Conservation (phyloP, 1,140 invertebrate species). For the Liolophura sinensis region DNA sequence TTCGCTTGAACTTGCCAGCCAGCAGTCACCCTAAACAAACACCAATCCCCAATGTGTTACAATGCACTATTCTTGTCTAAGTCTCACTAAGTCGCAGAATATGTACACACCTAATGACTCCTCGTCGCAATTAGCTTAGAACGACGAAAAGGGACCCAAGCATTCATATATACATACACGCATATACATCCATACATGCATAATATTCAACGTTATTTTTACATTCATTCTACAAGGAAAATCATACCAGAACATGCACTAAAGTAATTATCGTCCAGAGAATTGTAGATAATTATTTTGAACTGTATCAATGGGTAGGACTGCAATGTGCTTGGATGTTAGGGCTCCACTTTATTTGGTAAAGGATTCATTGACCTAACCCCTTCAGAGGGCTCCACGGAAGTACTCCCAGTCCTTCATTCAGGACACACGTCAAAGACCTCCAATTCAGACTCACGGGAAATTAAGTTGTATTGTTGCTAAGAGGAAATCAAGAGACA, state of each 20-base stretch:
- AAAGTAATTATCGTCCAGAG: neutral
- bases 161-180: too few relatives aligned
- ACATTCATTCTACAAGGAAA: neutral
- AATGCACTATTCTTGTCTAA: too few relatives aligned
- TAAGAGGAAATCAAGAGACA: neutral
- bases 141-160: too few relatives aligned
- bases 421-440: constrained; percentile 20
- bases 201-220: too few relatives aligned
- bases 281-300: neutral
- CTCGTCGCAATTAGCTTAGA: too few relatives aligned
- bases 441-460: constrained; percentile 21
- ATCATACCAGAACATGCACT: neutral
- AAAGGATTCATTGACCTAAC: neutral
- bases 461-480: constrained; percentile 26
- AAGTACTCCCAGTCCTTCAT: constrained; percentile 20
- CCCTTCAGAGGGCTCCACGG: constrained; percentile 23
- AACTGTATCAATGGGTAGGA: neutral
- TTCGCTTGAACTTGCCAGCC: constrained; percentile 1
- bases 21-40: neutral
- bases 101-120: too few relatives aligned
- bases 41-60: too few relatives aligned
- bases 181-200: too few relatives aligned
- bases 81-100: too few relatives aligned
- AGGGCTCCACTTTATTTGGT: neutral
- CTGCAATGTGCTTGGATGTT: too few relatives aligned